Conservation (phyloP, 2,797 vertebrate species). For the Falco concolor region DNA sequence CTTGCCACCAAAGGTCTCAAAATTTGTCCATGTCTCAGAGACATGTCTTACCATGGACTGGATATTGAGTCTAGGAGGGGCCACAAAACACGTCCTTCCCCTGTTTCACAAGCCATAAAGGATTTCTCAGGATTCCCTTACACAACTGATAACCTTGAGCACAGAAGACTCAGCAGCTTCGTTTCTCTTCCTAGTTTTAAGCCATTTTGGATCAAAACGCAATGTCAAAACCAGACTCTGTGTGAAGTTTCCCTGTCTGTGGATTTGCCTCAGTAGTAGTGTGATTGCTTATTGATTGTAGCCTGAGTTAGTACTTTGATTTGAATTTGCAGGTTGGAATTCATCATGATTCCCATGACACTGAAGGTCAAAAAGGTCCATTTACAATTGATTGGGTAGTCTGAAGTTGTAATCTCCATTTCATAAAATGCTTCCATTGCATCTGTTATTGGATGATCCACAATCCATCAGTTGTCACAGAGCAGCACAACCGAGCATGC, state of each 20-base stretch:
- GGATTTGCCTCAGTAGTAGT: background rate
- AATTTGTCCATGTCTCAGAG: background rate
- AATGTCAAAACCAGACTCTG: background rate
- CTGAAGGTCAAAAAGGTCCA: conserved; percentile 22
- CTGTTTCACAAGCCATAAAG: background rate
- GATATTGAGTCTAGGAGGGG: background rate
- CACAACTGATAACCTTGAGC: background rate
- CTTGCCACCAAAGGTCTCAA: background rate
- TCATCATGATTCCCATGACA: background rate
- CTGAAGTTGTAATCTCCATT: background rate
- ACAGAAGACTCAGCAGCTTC: background rate
- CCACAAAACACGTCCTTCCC: background rate
- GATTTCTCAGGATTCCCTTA: background rate
- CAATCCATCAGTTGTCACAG: conserved; percentile 2
- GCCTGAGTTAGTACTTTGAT: background rate
- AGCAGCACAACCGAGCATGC: background rate
- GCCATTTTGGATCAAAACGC: background rate
- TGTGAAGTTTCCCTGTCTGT: background rate
- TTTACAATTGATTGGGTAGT: background rate
- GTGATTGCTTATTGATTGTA: background rate
- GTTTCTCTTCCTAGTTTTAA: background rate
- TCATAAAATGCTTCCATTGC: background rate
- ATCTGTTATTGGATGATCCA: background rate
- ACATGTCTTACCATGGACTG: background rate
- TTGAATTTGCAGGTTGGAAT: conserved; percentile 28